phyloP scores from a whole-genome alignment of 1,140 invertebrate genomes.

The Melipona quadrifasciata region DNA sequence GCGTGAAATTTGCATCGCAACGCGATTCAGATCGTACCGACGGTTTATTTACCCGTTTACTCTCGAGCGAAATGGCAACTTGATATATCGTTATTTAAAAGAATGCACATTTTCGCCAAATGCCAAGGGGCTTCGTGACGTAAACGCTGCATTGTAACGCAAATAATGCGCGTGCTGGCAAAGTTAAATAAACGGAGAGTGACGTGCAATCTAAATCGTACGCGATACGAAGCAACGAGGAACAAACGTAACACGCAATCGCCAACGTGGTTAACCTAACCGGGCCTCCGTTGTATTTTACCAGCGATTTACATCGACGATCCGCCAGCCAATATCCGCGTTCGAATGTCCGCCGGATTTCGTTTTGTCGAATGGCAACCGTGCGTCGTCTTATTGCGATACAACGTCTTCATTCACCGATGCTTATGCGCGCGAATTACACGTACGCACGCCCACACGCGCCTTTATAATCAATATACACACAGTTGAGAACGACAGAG shows the following conservation, averaged over 20 bases:
- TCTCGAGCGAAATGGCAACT: background rate
- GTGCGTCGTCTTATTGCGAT: conserved; percentile 40
- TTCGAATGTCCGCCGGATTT: conserved; percentile 11
- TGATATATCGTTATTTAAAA: conserved; percentile 36
- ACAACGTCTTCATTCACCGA: conserved; percentile 46
- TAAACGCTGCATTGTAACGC: conserved; percentile 36
- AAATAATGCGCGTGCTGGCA: conserved; percentile 41
- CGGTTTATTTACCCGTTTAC: conserved; percentile 15
- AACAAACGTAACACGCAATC: conserved; percentile 41
- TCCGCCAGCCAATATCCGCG: conserved; percentile 30
- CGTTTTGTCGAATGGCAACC: conserved; percentile 16
- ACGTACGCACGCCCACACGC: background rate
- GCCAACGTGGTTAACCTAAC: conserved; percentile 40
- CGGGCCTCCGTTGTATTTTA: conserved; percentile 15
- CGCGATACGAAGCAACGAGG: conserved; percentile 48
- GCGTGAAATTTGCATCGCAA: background rate
- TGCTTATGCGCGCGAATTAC: conserved; percentile 8
- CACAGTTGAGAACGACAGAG: too few species aligned
- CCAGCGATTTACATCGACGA: conserved; percentile 11
- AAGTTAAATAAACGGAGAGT: conserved; percentile 46
- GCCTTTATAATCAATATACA: background rate
- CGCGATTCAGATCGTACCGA: background rate
- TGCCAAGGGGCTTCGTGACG: conserved; percentile 17
- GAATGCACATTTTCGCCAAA: conserved; percentile 10
- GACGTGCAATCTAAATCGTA: conserved; percentile 50